phyloP scores from a whole-genome alignment of 2,888 invertebrate genomes.

The Nomada ferruginata region DNA sequence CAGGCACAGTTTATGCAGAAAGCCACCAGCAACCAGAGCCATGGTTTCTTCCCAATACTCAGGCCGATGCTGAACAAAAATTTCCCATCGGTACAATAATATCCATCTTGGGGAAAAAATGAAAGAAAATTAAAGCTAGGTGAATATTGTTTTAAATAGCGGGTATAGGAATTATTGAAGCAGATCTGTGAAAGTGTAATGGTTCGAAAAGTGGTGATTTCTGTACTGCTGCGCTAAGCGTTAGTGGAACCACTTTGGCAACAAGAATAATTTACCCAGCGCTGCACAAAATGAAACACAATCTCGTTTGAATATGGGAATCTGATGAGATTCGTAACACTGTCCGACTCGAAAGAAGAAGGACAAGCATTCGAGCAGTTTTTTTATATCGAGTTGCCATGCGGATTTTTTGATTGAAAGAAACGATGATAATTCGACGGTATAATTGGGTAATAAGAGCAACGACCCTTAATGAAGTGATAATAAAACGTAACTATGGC shows the following conservation, averaged over 20 bases:
- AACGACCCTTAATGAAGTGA: constrained; percentile 46
- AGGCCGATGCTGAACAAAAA: constrained; percentile 74
- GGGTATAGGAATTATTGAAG: neutral
- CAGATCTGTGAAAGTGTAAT: neutral
- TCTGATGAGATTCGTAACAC: neutral
- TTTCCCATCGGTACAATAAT: neutral
- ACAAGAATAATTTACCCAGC: neutral
- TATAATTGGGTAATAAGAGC: constrained; percentile 18
- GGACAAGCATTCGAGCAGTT: neutral
- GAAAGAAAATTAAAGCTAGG: neutral
- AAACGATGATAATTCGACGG: constrained; percentile 7
- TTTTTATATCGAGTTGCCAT: neutral
- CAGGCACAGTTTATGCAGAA: constrained; percentile 75
- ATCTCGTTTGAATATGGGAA: neutral
- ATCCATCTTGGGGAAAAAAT: too few relatives aligned
- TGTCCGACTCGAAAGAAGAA: neutral
- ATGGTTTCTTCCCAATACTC: constrained; percentile 77
- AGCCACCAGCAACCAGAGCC: constrained; percentile 77
- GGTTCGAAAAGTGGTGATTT: neutral
- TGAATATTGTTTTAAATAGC: neutral
- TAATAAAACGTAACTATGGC: constrained; percentile 24
- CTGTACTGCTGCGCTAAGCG: neutral
- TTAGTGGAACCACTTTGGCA: neutral
- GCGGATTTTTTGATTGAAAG: constrained; percentile 11
- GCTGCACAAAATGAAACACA: neutral